Base-by-base conservation (phyloP, 2,888 invertebrate species). In the Cacoxenus indagator region DNA sequence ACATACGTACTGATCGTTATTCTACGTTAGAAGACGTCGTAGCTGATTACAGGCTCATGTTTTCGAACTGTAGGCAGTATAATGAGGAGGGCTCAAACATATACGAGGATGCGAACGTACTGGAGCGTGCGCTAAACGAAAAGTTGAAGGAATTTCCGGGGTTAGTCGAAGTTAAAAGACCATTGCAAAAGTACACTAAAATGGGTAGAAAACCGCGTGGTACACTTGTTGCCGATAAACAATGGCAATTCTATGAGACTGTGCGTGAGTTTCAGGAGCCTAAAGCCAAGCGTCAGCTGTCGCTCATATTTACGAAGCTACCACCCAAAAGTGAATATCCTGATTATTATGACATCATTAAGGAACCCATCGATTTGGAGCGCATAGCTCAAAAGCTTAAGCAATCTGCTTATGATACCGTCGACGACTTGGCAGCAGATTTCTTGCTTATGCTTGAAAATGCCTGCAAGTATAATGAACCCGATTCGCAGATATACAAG, bases 401-500 rank as follows among this genome's bases (percentile, higher is more conserved):
- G 87, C 92, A 92, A 72, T 91, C 90, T 69, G 89, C 89, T 0
- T 98, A 98, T 85, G 93, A 93, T 62, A 92, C 91, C 22, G 90
- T 98, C 26, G 97, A 97, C 76, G 97, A 97, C 73, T 88, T 98
- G 65, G 94, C 95, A 0, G 91, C 93, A 0, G 98, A 98, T 88
- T 94, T 98, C 78, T 91, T 95, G 77, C 89, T 96, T 62, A 97
- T 98, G 96, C 95, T 97, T 78, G 96, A 96, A 82, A 98, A 98
- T 86, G 98, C 98, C 0, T 98, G 97, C 90, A 97, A 96, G 85
- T 98, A 96, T 85, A 98, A 98, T 86, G 98, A 98, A 85, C 98
- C 98, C 0, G 98, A 98, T 85, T 98, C 98, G 0, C 96, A 96
- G 88, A 96, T 98, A 74, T 98, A 98, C 86, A 98, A 98, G 89